Conservation (phyloP, 2,888 invertebrate genomes). For the Elegia similella region DNA sequence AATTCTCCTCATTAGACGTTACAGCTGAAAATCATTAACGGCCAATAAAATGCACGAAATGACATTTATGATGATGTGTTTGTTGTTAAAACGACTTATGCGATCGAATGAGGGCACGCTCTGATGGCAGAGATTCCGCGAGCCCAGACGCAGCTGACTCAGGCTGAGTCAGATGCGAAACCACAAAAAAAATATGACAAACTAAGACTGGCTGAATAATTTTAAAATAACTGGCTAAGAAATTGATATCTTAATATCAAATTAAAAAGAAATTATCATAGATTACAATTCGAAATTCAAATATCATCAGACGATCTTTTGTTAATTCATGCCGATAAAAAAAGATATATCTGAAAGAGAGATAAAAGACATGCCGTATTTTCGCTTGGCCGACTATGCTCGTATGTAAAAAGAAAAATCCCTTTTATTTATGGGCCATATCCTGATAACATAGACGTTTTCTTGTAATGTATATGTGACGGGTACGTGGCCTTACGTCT, state of each 20-base stretch:
- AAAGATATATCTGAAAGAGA: background rate
- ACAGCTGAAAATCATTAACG: constrained; percentile 22
- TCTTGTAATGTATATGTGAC: background rate
- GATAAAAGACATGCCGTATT: background rate
- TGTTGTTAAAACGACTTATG: constrained; percentile 48
- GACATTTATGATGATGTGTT: constrained; percentile 41
- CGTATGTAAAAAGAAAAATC: background rate
- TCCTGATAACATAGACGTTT: background rate
- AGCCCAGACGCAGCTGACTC: background rate
- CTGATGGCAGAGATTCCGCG: constrained; percentile 28
- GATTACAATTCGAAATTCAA: background rate
- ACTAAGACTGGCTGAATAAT: too few relatives aligned
- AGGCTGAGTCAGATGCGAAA: background rate
- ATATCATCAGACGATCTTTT: background rate
- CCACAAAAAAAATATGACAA: background rate
- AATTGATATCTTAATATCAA: too few relatives aligned
- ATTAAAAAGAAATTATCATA: too few relatives aligned
- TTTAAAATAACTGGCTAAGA: too few relatives aligned
- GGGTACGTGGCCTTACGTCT: background rate
- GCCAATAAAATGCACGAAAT: constrained; percentile 32
- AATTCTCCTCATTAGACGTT: constrained; percentile 12
- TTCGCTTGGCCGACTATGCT: background rate
- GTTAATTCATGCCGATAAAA: background rate
- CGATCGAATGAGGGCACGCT: constrained; percentile 55
- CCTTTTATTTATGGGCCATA: background rate